Base-by-base conservation (phyloP, 2,113 vertebrate genomes). In the Cottus gobio region DNA sequence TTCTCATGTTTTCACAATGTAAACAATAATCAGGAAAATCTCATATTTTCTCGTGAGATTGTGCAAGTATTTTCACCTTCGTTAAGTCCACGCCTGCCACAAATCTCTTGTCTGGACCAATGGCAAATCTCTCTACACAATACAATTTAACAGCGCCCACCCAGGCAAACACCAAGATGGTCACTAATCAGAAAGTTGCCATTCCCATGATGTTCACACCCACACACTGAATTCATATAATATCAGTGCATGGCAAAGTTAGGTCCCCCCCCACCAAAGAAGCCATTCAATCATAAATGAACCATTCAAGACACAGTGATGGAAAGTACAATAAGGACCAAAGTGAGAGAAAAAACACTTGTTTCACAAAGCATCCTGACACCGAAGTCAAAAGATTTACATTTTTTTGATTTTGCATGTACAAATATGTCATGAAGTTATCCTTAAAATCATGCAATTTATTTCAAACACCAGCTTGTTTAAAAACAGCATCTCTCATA, bases 21-120 rank as follows among this genome's bases (percentile, higher is more conserved):
- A 96, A 96, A 96, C 95, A 95, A 93, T 94, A 94, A 95, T 95
- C 91, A 80, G 87, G 86, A 93, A 95, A 89, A 95, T 94, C 94
- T 94, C 94, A 94, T 80, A 88, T 92, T 93, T 90, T 96, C 95
- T 95, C 94, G 95, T 95, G 95, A 95, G 95, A 95, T 91, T 92
- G 83, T 87, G 87, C 52, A 91, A 91, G 86, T 85, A 91, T 89
- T 92, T 91, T 88, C 88, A 91, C 88, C 89, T 89, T 87, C 85
- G 80, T 70, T 79, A 80, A 75, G 84, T 90, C 89, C 89, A 93
- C 92, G 93, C 93, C 93, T 93, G 86, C 84, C 86, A 74, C 86
- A 88, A 88, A 89, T 87, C 74, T 87, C 85, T 73, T 56, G 82
- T 82, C 73, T 80, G 80, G 86, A 87, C 85, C 87, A 90, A 92